Base-by-base conservation (phyloP, 2,888 invertebrate species). In the Drosophila subsilvestris region DNA sequence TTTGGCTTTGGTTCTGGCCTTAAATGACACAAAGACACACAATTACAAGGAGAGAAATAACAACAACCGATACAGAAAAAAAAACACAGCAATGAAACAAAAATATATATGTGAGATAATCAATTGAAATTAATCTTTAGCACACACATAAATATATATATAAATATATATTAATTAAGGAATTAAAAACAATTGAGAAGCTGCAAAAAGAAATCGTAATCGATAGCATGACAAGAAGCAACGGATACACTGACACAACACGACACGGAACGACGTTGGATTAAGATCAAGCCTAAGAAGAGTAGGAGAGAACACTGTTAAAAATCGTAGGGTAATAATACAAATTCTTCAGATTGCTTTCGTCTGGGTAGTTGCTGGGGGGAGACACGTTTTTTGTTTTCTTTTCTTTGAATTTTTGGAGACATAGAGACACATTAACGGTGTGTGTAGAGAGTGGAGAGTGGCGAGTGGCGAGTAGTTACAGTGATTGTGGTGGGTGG, bases 391-490 rank as follows among this genome's bases (percentile, higher is more conserved):
- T 53, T 53, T 22, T 54, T 76, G 27, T 42, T 49, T 63, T 57
- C 58, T 65, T 49, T 53, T 53, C 44, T 59, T 43, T 49, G 12
- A 50, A 45, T 62, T 69, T 63, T 65, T 68, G 49, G 53, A 67
- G 60, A 58, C 75, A 59, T 66, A 58, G 56, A 69, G 82, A 71
- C 83, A 81, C 86, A 82, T 82, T 72, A 72, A 88, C 86, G 68
- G 62, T n/a, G 37, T 14, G 37, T 37, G 37, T 14, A 14, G 37
- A 37, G 37, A 37, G 37, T 37, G 75, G 55, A 79, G 63, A 22
- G n/a, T n/a, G n/a, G n/a, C 1, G 65, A 62, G 61, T 77, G 73
- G 49, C 83, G 75, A 77, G 73, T 88, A 78, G 88, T 81, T 79
- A 81, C 88, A 82, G 85, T 80, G 70, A 70, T 76, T 29, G 70